These are phyloP conservation scores for Hozukius guyotensis DNA, from an alignment of 2,797 vertebrate genomes.

Conservation along the genomic window DNA sequence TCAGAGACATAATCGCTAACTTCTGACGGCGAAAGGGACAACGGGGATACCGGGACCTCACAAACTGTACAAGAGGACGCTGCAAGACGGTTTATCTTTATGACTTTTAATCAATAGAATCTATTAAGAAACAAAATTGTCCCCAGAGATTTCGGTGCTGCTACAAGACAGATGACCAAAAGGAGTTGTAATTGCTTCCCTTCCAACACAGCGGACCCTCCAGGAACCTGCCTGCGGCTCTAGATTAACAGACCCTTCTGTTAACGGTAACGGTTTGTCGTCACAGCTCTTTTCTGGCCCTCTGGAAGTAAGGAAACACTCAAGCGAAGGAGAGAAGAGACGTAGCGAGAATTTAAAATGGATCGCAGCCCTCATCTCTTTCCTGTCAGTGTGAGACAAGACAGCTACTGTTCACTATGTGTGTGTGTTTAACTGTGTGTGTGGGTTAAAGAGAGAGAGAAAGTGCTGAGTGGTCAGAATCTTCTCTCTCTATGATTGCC, in stretches of 20 bases:
- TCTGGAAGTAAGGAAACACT: constrained; percentile 59
- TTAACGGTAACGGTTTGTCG: constrained; percentile 40
- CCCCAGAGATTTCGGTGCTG: constrained; percentile 20
- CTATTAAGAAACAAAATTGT: constrained; percentile 48
- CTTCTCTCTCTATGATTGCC: constrained; percentile 76
- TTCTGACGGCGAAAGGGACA: constrained; percentile 20
- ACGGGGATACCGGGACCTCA: constrained; percentile 20
- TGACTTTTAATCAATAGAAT: constrained; percentile 67
- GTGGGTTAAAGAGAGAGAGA: constrained; percentile 50
- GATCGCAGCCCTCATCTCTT: constrained; percentile 70
- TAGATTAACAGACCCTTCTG: constrained; percentile 49
- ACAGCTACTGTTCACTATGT: constrained; percentile 72
- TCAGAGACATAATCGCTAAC: background rate
- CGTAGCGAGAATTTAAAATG: constrained; percentile 76
- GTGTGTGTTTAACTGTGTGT: constrained; percentile 3
- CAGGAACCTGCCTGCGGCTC: constrained; percentile 31
- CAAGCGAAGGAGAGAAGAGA: constrained; percentile 57
- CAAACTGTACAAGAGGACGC: background rate
- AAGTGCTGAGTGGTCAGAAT: constrained; percentile 81
- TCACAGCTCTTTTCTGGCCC: constrained; percentile 36
- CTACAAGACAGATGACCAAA: constrained; percentile 34
- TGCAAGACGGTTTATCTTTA: constrained; percentile 37
- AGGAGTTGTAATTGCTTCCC: constrained; percentile 37
- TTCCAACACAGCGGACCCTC: constrained; percentile 9
- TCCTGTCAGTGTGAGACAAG: constrained; percentile 76